Evolutionary conservation across 2,888 invertebrate genomes (phyloP).

Genomic region (Aethes cnicana): DNA sequence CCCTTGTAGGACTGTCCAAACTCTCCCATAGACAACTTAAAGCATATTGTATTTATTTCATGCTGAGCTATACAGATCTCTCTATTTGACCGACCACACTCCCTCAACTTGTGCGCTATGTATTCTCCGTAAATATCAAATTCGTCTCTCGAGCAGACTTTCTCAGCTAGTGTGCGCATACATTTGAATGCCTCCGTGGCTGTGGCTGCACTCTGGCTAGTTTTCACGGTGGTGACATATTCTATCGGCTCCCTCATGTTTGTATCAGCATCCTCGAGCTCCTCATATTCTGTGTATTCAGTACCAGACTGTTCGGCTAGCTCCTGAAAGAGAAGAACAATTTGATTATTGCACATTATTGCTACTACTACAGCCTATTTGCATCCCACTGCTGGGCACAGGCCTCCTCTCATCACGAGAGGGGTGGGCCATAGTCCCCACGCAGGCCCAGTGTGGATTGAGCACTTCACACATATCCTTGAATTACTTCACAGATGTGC

Average conservation of each 20-base stretch:
- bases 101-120: constrained; percentile 19
- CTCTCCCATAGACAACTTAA: constrained; percentile 25
- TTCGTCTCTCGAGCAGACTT: constrained; percentile 22
- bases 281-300: constrained; percentile 20
- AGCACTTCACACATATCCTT: too few species aligned
- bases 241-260: background rate
- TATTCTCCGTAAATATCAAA: constrained; percentile 29
- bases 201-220: background rate
- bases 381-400: too few species aligned
- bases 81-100: constrained; percentile 12
- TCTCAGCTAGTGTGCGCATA: constrained; percentile 23
- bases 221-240: background rate
- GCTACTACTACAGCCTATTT: too few species aligned
- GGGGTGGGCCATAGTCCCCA: too few species aligned
- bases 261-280: constrained; percentile 3
- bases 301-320: background rate
- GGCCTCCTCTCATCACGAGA: too few species aligned
- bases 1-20: constrained; percentile 7
- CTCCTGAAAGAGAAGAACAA: constrained; percentile 4
- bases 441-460: too few species aligned
- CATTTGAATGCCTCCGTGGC: constrained; percentile 24
- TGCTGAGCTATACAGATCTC: constrained; percentile 26
- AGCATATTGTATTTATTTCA: constrained; percentile 27
- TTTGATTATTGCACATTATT: background rate
- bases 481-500: too few species aligned